These are phyloP conservation scores for Eucidaris tribuloides DNA, from an alignment of 35 echinoderm and acorn worm genomes.

Conservation along the genomic window DNA sequence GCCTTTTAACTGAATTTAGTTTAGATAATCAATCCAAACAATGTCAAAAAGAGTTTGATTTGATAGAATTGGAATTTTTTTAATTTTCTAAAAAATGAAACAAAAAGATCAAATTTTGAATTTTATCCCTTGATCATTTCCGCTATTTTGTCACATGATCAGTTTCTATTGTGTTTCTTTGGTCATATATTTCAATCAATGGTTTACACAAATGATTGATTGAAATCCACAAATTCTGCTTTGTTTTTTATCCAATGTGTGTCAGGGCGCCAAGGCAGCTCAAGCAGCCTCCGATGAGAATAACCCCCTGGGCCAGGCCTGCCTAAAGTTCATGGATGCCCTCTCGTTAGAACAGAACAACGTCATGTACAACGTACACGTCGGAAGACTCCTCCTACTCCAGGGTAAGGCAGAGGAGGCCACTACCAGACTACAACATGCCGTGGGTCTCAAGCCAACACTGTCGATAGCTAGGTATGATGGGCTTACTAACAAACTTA, in stretches of 20 bases:
- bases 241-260: not conserved
- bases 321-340: conserved; percentile 93
- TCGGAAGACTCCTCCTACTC: conserved; percentile 73
- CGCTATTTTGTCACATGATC: too few relatives aligned
- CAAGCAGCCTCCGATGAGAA: conserved; percentile 92
- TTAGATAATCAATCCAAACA: too few relatives aligned
- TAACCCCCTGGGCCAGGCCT: conserved; percentile 86
- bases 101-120: too few relatives aligned
- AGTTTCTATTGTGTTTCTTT: too few relatives aligned
- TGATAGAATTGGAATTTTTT: too few relatives aligned
- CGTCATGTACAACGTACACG: conserved; percentile 82
- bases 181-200: too few relatives aligned
- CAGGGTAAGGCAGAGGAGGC: conserved; percentile 87
- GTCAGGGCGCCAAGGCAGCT: conserved; percentile 78
- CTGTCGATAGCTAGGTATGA: conserved; percentile 67
- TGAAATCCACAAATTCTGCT: not conserved
- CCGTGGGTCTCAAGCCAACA: conserved; percentile 77
- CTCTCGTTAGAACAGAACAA: conserved; percentile 85
- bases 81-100: too few relatives aligned
- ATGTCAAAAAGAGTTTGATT: too few relatives aligned
- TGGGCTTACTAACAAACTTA: too few relatives aligned
- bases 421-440: conserved; percentile 73
- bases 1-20: too few relatives aligned
- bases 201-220: too few relatives aligned
- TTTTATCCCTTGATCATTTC: too few relatives aligned